A percentile compares a stretch with the other conserved stretches of the same genome.
These are phyloP conservation scores for Notechis scutatus DNA, from an alignment of 2,113 vertebrate species.

Conservation along the genomic window DNA sequence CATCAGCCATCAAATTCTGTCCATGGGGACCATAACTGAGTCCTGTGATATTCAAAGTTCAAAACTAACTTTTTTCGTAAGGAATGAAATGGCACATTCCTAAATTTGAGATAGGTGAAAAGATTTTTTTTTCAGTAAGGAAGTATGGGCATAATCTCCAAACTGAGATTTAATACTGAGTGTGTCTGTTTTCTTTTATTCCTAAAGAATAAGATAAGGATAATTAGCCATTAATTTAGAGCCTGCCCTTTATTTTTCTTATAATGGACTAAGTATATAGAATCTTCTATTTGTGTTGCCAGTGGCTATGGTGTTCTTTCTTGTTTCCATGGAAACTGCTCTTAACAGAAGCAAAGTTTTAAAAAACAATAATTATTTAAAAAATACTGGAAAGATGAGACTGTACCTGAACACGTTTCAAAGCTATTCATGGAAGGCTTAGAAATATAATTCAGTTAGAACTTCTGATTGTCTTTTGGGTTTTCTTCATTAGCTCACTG, in stretches of 20 bases:
- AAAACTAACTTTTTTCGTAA: background rate
- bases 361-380: constrained; percentile 37
- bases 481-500: constrained; percentile 18
- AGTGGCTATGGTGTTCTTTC: constrained; percentile 29
- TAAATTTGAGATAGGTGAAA: background rate
- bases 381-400: constrained; percentile 35
- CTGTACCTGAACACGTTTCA: constrained; percentile 40
- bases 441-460: background rate
- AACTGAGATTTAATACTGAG: background rate
- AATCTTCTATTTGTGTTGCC: constrained; percentile 27
- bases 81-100: background rate
- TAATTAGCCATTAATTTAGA: constrained; percentile 10
- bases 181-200: background rate
- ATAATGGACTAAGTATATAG: background rate
- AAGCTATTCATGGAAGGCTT: background rate
- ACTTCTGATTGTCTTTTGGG: background rate
- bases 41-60: background rate
- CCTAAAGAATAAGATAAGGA: background rate
- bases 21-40: background rate
- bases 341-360: constrained; percentile 41
- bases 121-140: background rate
- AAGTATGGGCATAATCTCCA: background rate
- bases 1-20: background rate
- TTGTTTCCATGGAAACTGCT: constrained; percentile 60
- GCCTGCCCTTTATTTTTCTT: background rate